These are phyloP conservation scores for Danio albolineatus DNA, from an alignment of 2,797 vertebrate genomes.

Conservation along the genomic window DNA sequence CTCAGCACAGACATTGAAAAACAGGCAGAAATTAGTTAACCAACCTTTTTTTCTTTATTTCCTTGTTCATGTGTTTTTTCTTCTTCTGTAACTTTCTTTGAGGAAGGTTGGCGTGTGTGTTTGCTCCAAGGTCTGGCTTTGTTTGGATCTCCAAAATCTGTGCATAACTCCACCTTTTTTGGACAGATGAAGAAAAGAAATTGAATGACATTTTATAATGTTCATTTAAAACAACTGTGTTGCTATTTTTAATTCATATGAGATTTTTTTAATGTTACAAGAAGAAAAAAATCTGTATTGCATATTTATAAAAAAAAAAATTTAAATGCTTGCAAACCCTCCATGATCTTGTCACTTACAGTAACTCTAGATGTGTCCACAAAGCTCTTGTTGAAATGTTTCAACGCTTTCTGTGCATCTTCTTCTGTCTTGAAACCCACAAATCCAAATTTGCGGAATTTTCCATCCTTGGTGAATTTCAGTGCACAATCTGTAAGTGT, in stretches of 20 bases:
- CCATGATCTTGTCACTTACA: constrained; percentile 73
- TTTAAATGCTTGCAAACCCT: too few species aligned
- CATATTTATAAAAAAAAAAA: too few species aligned
- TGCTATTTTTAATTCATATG: not conserved
- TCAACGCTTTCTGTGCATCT: constrained; percentile 83
- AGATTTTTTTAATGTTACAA: not conserved
- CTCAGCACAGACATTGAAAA: not conserved
- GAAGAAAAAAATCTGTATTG: too few species aligned
- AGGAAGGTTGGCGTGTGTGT: constrained; percentile 76
- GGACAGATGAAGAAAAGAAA: not conserved
- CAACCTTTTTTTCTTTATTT: constrained; percentile 42
- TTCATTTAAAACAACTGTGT: not conserved
- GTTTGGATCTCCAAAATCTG: constrained; percentile 90
- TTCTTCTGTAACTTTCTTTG: constrained; percentile 53
- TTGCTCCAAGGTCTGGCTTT: constrained; percentile 94
- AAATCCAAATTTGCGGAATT: constrained; percentile 95
- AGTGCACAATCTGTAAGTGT: constrained; percentile 90
- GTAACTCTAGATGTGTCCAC: constrained; percentile 90
- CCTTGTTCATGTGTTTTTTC: constrained; percentile 40
- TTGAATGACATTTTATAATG: not conserved
- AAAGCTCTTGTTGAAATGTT: constrained; percentile 91
- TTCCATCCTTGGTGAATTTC: constrained; percentile 94
- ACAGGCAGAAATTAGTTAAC: not conserved
- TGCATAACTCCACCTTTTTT: constrained; percentile 89
- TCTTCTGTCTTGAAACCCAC: constrained; percentile 92